A percentile compares a stretch with the other conserved stretches of the same genome.
phyloP scores from a whole-genome alignment of 2,113 vertebrate species.

The Panthera tigris region DNA sequence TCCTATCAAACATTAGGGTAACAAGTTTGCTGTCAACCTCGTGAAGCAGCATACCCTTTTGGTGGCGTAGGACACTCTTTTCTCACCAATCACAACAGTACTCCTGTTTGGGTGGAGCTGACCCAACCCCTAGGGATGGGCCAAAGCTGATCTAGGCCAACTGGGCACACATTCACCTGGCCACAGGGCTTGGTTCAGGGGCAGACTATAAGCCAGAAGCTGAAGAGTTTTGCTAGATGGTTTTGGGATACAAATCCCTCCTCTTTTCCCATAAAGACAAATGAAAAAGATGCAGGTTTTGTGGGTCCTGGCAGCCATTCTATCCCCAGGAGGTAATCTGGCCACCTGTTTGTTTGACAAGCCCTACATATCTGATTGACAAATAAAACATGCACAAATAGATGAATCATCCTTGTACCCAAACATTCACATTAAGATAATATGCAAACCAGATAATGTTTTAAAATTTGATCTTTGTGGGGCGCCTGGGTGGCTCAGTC shows the following conservation, averaged over 20 bases:
- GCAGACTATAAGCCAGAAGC: background rate
- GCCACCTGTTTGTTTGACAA: background rate
- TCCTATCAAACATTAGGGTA: background rate
- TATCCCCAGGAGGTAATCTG: background rate
- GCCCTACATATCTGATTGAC: background rate
- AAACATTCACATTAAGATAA: background rate
- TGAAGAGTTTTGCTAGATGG: background rate
- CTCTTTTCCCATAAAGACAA: background rate
- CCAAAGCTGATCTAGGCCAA: background rate
- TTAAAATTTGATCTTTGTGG: background rate
- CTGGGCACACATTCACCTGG: background rate
- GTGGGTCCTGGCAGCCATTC: background rate
- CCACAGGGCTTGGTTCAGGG: background rate
- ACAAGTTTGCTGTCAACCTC: background rate
- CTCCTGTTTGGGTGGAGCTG: background rate
- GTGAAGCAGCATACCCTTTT: background rate
- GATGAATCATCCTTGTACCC: background rate
- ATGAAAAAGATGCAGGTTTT: background rate
- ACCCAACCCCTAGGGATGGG: background rate
- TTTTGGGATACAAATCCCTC: background rate
- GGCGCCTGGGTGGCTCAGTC: too few species aligned
- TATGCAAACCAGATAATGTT: background rate
- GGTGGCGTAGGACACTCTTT: accelerated
- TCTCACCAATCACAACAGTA: background rate
- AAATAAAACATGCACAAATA: background rate